Evolutionary conservation across 1,140 invertebrate species (phyloP), one percentile per base, ranked within the genome.

Genomic region (Scaptomyza pallida): DNA sequence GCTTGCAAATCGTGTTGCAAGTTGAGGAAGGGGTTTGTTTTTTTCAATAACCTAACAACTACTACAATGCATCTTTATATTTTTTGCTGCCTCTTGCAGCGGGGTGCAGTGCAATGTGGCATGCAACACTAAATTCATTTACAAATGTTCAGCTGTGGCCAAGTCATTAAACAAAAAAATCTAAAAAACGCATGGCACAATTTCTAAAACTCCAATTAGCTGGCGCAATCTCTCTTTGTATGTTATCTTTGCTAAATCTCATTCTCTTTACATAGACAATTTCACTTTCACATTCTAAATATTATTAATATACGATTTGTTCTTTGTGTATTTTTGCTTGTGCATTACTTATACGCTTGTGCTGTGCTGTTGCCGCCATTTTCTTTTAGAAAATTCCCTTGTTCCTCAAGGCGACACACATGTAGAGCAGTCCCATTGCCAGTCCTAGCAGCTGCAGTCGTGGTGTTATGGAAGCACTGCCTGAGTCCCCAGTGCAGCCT

Each of bases 121-220:
- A 62, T 71, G 68, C 77, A 78, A 78, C 71, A 72, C 70, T 86
- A 86, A 86, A 64, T 86, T 77, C 56, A 71, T 75, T 56, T 77
- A 88, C 82, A 86, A 86, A 85, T 86, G 57, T 86, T 85, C 80
- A 79, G 80, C 80, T 85, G 71, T 85, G 59, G 69, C 76, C 81
- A 70, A 62, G 51, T 13, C 47, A 61, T 43, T n/a, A n/a, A n/a
- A n/a, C n/a, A n/a, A n/a, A n/a, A 65, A 65, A 23, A 10, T 6
- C 2, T 21, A 47, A 59, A 59, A 35, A n/a, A n/a, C n/a, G n/a
- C 43, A 44, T 54, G 62, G 55, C 80, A 63, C 81, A 43, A 72
- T 60, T 76, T 64, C 56, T 48, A 55, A 64, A 75, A 45, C 41
- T 75, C 64, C 76, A 75, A 79, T 75, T 63, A 41, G 37, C 43